Evolutionary conservation across 1,140 invertebrate species (phyloP).

Genomic region (Hyles euphorbiae): DNA sequence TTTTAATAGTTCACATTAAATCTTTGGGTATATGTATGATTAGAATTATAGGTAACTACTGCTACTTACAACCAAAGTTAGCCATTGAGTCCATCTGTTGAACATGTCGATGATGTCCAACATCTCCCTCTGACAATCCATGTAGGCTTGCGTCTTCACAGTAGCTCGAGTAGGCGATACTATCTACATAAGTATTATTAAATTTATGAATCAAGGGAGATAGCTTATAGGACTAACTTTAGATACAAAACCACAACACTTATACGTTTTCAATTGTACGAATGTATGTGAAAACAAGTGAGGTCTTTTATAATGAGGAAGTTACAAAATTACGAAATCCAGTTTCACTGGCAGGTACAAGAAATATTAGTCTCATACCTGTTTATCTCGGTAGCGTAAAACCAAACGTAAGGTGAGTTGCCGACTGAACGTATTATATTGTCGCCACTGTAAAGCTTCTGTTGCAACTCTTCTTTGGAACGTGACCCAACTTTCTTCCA

Average conservation of each 20-base stretch:
- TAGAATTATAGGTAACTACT: no score
- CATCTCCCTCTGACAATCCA: slow-evolving; percentile 51
- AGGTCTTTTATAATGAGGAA: no score
- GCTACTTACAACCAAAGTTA: slow-evolving; percentile 46
- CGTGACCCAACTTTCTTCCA: slow-evolving; percentile 36
- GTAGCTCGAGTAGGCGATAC: slow-evolving; percentile 43
- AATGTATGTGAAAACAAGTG: no score
- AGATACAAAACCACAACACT: no score
- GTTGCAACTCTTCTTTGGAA: slow-evolving; percentile 44
- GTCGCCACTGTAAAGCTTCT: slow-evolving; percentile 58
- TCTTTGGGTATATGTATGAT: no score
- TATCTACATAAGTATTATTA: slow-evolving; percentile 26
- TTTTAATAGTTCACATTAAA: not conserved
- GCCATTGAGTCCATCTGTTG: slow-evolving; percentile 57
- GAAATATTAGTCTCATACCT: slow-evolving; percentile 23
- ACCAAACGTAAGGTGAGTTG: slow-evolving; percentile 49
- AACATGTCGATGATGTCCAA: slow-evolving; percentile 60
- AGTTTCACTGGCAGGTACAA: no score
- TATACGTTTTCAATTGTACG: no score
- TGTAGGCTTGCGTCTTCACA: slow-evolving; percentile 43
- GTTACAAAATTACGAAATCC: no score
- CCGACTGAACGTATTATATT: slow-evolving; percentile 58
- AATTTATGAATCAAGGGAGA: no score
- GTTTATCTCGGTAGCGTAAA: slow-evolving; percentile 49
- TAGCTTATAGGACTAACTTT: no score